Percentiles rank a stretch among this genome's conserved stretches.
Evolutionary conservation across 1,140 invertebrate species (phyloP).

Genomic region (Diabrotica virgifera): DNA sequence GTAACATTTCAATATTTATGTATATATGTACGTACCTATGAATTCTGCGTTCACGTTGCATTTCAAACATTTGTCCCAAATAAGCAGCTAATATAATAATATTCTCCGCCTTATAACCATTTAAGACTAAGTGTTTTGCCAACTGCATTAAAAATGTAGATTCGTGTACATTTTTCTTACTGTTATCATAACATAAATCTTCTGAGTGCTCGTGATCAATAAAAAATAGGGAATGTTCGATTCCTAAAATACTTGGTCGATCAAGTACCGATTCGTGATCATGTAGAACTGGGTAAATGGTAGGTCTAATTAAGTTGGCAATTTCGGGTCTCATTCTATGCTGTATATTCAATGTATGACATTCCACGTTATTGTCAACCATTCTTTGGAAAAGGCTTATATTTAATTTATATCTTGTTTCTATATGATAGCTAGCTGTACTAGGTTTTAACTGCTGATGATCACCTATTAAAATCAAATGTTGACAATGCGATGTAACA

Average conservation of each 20-base stretch:
- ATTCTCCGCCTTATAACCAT: no score
- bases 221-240: constrained; percentile 58
- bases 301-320: constrained; percentile 57
- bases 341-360: constrained; percentile 55
- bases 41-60: constrained; percentile 51
- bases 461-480: constrained; percentile 71
- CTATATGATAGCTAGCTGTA: no score
- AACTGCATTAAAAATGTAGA: no score
- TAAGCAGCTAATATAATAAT: no score
- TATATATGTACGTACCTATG: no score
- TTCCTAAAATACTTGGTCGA: constrained; percentile 54
- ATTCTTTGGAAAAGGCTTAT: constrained; percentile 74
- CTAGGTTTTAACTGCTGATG: constrained; percentile 73
- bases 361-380: constrained; percentile 58
- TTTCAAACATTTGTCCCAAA: constrained; percentile 59
- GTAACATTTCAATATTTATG: no score
- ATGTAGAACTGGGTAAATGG: constrained; percentile 58
- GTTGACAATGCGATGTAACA: constrained; percentile 68
- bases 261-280: constrained; percentile 55
- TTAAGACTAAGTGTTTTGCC: no score
- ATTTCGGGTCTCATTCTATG: constrained; percentile 69
- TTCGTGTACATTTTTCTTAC: no score
- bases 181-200: constrained; percentile 52
- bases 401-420: constrained; percentile 54
- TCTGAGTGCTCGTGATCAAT: constrained; percentile 57